Evolutionary conservation across 2,888 invertebrate genomes (phyloP).

Genomic region (Thymelicus lineola): DNA sequence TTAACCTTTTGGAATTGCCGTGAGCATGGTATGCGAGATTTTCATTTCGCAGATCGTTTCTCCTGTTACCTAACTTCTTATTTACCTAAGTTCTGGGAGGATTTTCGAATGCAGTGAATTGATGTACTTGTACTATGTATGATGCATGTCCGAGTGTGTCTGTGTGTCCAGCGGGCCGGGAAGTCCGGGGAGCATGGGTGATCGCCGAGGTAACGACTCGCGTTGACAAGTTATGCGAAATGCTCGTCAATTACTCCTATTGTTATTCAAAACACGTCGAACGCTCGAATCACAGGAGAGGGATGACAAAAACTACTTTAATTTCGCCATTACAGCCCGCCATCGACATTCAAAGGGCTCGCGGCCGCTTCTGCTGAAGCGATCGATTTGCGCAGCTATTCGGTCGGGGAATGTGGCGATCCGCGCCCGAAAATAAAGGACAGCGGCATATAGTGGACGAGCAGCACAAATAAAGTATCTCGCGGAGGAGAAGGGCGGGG

Average conservation of each 20-base stretch:
- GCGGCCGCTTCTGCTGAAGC: slow-evolving; percentile 26
- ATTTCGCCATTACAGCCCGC: slow-evolving; percentile 17
- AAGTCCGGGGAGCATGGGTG: not conserved
- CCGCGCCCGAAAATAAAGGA: slow-evolving; percentile 20
- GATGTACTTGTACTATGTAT: too few species aligned
- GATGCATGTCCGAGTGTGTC: too few species aligned
- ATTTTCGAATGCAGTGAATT: too few species aligned
- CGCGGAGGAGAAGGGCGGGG: slow-evolving; percentile 12
- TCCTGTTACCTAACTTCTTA: too few species aligned
- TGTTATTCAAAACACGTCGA: slow-evolving; percentile 17
- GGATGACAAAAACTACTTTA: slow-evolving; percentile 20
- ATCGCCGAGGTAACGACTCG: not conserved
- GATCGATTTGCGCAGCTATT: slow-evolving; percentile 38
- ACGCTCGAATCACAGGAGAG: slow-evolving; percentile 14
- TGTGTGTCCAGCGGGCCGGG: too few species aligned
- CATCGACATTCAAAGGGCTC: slow-evolving; percentile 15
- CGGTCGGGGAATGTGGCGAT: slow-evolving; percentile 36
- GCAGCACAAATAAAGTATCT: slow-evolving; percentile 21
- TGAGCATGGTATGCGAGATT: too few species aligned
- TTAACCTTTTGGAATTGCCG: too few species aligned
- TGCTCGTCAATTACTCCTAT: slow-evolving; percentile 3
- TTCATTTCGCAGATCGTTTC: too few species aligned
- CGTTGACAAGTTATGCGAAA: slow-evolving; percentile 2
- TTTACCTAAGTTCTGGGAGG: too few species aligned
- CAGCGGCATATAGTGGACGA: slow-evolving; percentile 13